phyloP scores from a whole-genome alignment of 2,113 vertebrate genomes.

The Phalacrocorax carbo region DNA sequence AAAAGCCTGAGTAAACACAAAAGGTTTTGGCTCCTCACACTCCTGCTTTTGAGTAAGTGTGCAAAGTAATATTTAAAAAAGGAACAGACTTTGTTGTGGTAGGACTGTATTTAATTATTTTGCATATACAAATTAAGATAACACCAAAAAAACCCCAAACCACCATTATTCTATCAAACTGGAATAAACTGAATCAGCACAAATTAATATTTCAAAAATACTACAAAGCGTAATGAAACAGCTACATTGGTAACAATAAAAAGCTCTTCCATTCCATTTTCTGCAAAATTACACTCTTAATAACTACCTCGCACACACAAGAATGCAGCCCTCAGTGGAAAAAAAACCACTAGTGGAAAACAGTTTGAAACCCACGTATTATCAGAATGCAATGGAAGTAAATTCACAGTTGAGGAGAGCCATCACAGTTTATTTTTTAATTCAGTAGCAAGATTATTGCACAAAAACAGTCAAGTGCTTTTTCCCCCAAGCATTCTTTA shows the following conservation, averaged over 20 bases:
- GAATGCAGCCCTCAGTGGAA: not conserved
- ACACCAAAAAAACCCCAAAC: not conserved
- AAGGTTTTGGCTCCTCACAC: not conserved
- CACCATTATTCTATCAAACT: not conserved
- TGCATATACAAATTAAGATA: not conserved
- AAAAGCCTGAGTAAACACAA: not conserved
- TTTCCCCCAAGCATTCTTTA: not conserved
- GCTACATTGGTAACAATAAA: not conserved
- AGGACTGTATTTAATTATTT: slow-evolving; percentile 39
- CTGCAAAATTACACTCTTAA: not conserved
- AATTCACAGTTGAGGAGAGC: slow-evolving; percentile 20
- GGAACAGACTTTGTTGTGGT: not conserved
- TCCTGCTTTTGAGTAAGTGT: not conserved
- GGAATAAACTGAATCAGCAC: not conserved
- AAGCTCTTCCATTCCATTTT: not conserved
- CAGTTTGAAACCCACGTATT: not conserved
- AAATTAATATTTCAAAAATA: not conserved
- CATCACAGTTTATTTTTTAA: not conserved
- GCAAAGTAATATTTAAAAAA: not conserved
- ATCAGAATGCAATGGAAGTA: not conserved
- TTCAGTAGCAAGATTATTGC: not conserved
- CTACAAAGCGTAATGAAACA: not conserved
- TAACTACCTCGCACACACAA: not conserved
- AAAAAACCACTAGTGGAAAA: not conserved
- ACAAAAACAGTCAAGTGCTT: not conserved